Conservation (phyloP, 2,888 invertebrate genomes). For the Antheraea assamensis region DNA sequence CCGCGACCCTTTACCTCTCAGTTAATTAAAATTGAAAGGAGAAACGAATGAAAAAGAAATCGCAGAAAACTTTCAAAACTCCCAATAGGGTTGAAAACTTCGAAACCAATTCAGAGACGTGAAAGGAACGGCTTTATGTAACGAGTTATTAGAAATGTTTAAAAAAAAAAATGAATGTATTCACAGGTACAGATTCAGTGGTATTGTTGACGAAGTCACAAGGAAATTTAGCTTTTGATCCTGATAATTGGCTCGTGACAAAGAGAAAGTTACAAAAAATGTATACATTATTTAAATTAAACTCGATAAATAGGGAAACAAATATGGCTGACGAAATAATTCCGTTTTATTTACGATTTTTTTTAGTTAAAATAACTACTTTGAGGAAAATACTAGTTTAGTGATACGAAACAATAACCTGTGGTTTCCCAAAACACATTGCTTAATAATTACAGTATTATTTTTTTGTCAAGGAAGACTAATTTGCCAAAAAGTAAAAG, state of each 20-base stretch:
- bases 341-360: not conserved
- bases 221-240: not conserved
- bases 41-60: slow-evolving; percentile 35
- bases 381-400: no score
- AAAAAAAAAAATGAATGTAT: not conserved
- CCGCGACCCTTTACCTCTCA: slow-evolving; percentile 61
- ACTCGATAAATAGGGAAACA: not conserved
- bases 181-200: not conserved
- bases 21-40: slow-evolving; percentile 70
- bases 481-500: no score
- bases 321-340: not conserved
- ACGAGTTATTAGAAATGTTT: not conserved
- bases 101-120: not conserved
- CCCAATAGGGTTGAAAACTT: slow-evolving; percentile 11
- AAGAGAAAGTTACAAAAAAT: not conserved
- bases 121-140: not conserved
- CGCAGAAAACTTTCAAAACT: slow-evolving; percentile 30
- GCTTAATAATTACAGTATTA: no score
- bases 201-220: not conserved
- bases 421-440: no score
- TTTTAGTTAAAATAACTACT: not conserved
- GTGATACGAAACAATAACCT: no score
- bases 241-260: not conserved
- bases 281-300: not conserved
- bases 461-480: no score